Evolutionary conservation across 2,797 vertebrate species (phyloP), one percentile per base, ranked within the genome.

Genomic region (Molothrus aeneus): DNA sequence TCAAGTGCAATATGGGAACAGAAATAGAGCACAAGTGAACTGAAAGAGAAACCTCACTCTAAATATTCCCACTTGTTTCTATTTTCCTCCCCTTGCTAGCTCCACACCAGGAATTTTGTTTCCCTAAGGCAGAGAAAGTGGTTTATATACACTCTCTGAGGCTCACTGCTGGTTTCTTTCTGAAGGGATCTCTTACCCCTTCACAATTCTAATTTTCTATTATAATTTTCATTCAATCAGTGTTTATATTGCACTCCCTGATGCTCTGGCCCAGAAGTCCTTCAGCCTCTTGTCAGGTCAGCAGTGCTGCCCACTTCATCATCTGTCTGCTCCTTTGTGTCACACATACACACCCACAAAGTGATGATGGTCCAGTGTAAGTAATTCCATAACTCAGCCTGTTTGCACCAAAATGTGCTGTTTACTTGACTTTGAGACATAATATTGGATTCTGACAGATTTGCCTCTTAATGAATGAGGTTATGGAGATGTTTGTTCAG

Each of bases 401-500:
- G 80, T 93, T 77, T 94, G 82, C 74, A 84, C 70, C 90, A 95
- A 92, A 89, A 86, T 17, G 51, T 40, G 10, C 89, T 92, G 82
- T 90, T 97, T 91, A 94, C 57, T 96, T 84, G 85, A 84, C 77
- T 95, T 86, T 84, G 87, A 94, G 86, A 91, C 80, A 69, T 73
- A 75, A 20, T 42, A 79, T 72, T 84, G 79, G 45, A 91, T 69
- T 79, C 45, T 83, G 63, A 81, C 94, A 66, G 47, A 80, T 60
- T 73, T 0, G 2, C 19, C 86, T 77, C 65, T 48, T 90, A 88
- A 93, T 7, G 70, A 84, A 77, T 96, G 95, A 97, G 89, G 93
- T 96, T 94, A 96, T 95, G 94, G 94, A 94, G 91, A 97, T 57
- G 74, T 93, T 95, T 93, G 85, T 92, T 95, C 96, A 95, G 85